Percentiles rank a stretch among this genome's conserved stretches.
Conservation (phyloP, 2,888 invertebrate genomes). For the Muschampia plurimacula region DNA sequence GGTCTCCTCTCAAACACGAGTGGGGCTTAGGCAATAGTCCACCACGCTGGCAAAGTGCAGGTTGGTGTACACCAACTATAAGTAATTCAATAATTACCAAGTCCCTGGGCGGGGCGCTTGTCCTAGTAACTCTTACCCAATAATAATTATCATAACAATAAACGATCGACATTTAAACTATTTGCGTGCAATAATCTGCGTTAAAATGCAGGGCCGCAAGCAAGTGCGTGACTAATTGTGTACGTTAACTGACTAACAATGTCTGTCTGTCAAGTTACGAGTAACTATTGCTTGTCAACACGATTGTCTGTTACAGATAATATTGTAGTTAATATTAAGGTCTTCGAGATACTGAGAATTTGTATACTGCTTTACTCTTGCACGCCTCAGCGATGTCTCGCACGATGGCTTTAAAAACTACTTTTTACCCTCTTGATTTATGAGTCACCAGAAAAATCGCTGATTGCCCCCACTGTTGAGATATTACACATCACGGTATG, state of each 20-base stretch:
- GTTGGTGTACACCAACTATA: not conserved
- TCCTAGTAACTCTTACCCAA: conserved; percentile 16
- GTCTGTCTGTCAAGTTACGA: not conserved
- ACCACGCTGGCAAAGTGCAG: too few relatives aligned
- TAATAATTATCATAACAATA: conserved; percentile 29
- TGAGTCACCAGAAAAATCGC: too few relatives aligned
- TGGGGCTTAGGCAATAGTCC: too few relatives aligned
- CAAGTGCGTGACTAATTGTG: conserved; percentile 21
- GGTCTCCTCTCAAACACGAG: too few relatives aligned
- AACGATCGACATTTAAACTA: conserved; percentile 20
- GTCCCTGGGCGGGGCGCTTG: conserved; percentile 10
- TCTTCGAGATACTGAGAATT: not conserved
- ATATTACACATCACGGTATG: too few relatives aligned
- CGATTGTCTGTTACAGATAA: not conserved
- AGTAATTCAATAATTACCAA: not conserved
- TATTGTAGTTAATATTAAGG: not conserved
- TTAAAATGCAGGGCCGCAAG: conserved; percentile 30
- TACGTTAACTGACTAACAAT: conserved; percentile 27
- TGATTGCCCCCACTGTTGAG: too few relatives aligned
- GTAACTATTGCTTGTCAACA: conserved; percentile 5
- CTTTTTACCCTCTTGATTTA: too few relatives aligned
- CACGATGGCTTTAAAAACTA: too few relatives aligned
- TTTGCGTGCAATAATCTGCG: conserved; percentile 30
- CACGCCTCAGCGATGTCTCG: too few relatives aligned
- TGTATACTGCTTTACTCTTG: too few relatives aligned